Percentiles rank a stretch among this genome's conserved stretches.
These are phyloP conservation scores for Rhincodon typus DNA, from an alignment of 2,797 vertebrate genomes.

Conservation along the genomic window DNA sequence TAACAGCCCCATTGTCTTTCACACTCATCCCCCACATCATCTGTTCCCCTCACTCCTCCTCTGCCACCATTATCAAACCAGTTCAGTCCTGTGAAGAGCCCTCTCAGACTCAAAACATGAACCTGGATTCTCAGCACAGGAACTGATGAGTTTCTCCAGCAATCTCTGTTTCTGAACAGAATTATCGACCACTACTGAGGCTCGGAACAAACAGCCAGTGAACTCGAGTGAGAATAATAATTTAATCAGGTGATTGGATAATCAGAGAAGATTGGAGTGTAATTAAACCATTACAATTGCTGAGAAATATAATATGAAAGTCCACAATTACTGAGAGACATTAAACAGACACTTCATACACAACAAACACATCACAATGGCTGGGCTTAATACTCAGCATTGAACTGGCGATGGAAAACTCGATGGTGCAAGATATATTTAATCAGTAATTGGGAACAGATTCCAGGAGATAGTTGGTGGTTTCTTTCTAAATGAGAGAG, in stretches of 20 bases:
- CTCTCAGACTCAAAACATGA: no score
- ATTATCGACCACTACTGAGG: no score
- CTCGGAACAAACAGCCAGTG: background rate
- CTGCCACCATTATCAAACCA: no score
- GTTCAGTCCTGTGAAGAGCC: no score
- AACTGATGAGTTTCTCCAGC: no score
- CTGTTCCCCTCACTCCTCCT: no score
- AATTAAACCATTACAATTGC: slow-evolving; percentile 6
- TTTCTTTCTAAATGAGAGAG: background rate
- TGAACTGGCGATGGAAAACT: background rate
- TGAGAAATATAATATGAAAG: background rate
- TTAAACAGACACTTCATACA: background rate
- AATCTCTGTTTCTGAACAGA: no score
- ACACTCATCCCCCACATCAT: no score
- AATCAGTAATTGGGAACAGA: background rate
- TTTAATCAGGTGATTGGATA: background rate
- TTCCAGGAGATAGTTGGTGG: background rate
- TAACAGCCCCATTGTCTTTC: no score
- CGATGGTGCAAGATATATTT: background rate
- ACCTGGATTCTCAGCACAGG: no score
- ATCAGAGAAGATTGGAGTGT: background rate
- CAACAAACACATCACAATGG: background rate
- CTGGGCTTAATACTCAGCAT: background rate
- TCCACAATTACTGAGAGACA: background rate
- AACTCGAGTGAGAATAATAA: background rate